Base-by-base conservation (phyloP, 2,888 invertebrate genomes). In the Phalangium opilio region DNA sequence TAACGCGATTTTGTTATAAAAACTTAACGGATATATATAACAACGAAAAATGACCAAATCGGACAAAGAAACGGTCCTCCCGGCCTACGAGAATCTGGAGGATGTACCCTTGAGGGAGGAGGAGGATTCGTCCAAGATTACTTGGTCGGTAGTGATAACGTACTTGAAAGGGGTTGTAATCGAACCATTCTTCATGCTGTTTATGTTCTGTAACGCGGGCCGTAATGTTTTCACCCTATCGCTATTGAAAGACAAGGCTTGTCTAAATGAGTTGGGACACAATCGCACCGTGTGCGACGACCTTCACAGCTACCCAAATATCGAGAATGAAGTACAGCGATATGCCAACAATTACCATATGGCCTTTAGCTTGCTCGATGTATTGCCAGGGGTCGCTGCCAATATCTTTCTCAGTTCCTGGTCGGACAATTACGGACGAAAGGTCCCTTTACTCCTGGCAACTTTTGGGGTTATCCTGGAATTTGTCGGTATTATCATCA, bases 361-460 rank as follows among this genome's bases (percentile, higher is more conserved):
- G 38, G 44, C 19, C 12, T n/a, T 14, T 10, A 34, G 7, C 15
- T 7, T 19, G n/a, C 2, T 44, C 19, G 11, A 11, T 12, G 12
- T 15, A 18, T 11, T 36, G 15, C 35, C 44, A n/a, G 20, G 35
- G 3, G 14, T 44, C 15, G 14, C 12, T 12, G 17, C n/a, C 36
- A 19, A 34, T 14, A 34, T 10, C 3, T 27, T 38, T 15, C 8
- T 34, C 45, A 48, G 50, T 18, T 50, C 52, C 2, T 52, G 52
- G 52, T 48, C 50, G 20, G 52, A 52, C 38, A 48, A 50, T 2
- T 52, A 52, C 43, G 48, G 50, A 35, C 42, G 52, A 33, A 52
- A 48, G 17, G 46, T 47, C 32, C 52, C 52, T 1, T 27, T 52
- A 8, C 12, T 50, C 11, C 32, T 48, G 8, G 46, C 50, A 8